phyloP scores from a whole-genome alignment of 2,888 invertebrate genomes.

The Eristalis intricaria region DNA sequence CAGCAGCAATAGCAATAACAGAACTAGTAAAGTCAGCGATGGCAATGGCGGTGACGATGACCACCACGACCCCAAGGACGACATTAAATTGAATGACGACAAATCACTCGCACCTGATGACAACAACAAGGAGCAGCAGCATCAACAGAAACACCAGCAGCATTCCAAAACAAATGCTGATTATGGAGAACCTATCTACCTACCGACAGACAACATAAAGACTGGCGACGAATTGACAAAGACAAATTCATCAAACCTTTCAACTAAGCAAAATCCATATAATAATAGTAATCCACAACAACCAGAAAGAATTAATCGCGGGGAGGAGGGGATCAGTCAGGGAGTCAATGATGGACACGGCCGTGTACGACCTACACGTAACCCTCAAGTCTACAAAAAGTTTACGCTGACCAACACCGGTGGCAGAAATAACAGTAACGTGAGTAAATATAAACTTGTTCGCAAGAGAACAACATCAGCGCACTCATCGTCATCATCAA shows the following conservation, averaged over 20 bases:
- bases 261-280: constrained; percentile 11
- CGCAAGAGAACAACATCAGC: constrained; percentile 45
- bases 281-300: constrained; percentile 27
- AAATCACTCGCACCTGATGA: constrained; percentile 36
- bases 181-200: constrained; percentile 31
- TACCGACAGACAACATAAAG: constrained; percentile 66
- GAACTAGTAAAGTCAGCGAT: constrained; percentile 53
- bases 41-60: constrained; percentile 68
- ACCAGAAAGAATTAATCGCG: constrained; percentile 22
- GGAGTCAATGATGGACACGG: constrained; percentile 24
- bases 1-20: constrained; percentile 25
- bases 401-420: constrained; percentile 24
- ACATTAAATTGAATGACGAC: constrained; percentile 61
- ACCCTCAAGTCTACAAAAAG: constrained; percentile 37
- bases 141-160: constrained; percentile 12
- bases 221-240: constrained; percentile 69
- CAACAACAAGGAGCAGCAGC: constrained; percentile 9
- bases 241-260: constrained; percentile 49
- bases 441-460: constrained; percentile 52
- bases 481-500: constrained; percentile 1
- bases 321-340: constrained; percentile 12
- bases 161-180: constrained; percentile 29
- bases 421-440: constrained; percentile 9
- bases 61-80: constrained; percentile 66
- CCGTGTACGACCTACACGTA: constrained; percentile 35